Evolutionary conservation across 2,888 invertebrate species (phyloP), one percentile per base, ranked within the genome.

Genomic region (Mechanitis messenoides): DNA sequence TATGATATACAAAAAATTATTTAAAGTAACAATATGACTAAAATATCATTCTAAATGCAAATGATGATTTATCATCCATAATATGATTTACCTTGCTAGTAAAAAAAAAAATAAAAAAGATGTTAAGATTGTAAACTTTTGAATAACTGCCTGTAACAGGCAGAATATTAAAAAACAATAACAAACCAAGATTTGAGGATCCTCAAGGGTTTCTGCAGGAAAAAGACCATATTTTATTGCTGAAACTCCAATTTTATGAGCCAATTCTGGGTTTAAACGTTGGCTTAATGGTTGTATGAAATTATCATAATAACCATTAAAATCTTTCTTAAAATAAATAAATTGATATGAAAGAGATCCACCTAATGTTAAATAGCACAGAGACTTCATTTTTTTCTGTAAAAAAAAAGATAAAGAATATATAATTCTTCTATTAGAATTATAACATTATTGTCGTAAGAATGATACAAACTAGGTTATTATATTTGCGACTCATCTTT

Each of bases 231-330:
- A 94, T 83, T 96, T 96, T 33, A 95, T 93, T 6, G 93, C 92
- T 67, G 91, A 80, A 1, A 98, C 91, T 5, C 96, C 97, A 33
- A 96, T 71, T 67, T 92, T 93, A 76, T 98, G 98, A 1, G 97
- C 94, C 56, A 87, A 91, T 88, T 98, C 98, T 0, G 98, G 95
- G 72, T 94, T 94, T 7, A 97, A 73, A 11, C 90, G 79, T 67
- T 93, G 94, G 35, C 93, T 86, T 1, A 93, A 46, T 1, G 97
- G 97, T 91, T 95, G 94, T 1, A 95, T 75, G 63, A 93, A 79
- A 63, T 93, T 88, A 58, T 92, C 91, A 80, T 96, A 97, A 80
- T 96, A 96, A 68, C 92, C 93, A 76, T 94, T 94, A 77, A 96
- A 94, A 68, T 94, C 94, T 73, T 93, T 93, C 76, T 94, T 94